phyloP scores from a whole-genome alignment of 1,140 invertebrate genomes.

The Zeugodacus cucurbitae region DNA sequence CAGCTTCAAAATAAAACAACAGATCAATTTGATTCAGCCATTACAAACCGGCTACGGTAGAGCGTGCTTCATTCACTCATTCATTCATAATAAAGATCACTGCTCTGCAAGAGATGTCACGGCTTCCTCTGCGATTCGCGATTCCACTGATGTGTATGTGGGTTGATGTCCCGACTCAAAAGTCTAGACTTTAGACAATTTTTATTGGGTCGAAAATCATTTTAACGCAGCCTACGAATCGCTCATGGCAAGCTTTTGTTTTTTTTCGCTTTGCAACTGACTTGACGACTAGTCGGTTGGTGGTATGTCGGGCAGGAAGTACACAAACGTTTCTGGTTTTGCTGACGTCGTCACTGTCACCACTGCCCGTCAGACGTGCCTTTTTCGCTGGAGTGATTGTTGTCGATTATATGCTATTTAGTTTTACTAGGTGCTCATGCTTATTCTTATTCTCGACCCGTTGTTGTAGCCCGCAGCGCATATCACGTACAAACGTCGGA shows the following conservation, averaged over 20 bases:
- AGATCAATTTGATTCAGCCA: background rate
- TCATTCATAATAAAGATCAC: conserved; percentile 22
- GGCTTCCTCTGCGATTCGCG: background rate
- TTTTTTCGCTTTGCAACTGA: background rate
- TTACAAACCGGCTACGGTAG: background rate
- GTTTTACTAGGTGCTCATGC: background rate
- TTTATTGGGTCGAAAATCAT: conserved; percentile 17
- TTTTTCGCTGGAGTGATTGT: background rate
- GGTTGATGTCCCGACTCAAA: background rate
- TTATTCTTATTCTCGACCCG: background rate
- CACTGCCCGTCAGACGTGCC: conserved; percentile 21
- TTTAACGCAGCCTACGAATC: background rate
- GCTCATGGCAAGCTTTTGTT: background rate
- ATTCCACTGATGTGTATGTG: background rate
- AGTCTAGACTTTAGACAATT: background rate
- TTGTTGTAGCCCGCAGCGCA: background rate
- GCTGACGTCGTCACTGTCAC: background rate
- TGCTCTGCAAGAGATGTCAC: background rate
- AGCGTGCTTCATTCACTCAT: background rate
- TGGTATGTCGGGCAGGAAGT: background rate
- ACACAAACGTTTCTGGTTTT: background rate
- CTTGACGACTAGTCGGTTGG: background rate
- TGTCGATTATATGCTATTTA: background rate
- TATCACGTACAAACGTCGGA: background rate
- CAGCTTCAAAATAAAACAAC: background rate